These are phyloP conservation scores for Hybognathus amarus DNA, from an alignment of 2,797 vertebrate genomes.

Conservation along the genomic window DNA sequence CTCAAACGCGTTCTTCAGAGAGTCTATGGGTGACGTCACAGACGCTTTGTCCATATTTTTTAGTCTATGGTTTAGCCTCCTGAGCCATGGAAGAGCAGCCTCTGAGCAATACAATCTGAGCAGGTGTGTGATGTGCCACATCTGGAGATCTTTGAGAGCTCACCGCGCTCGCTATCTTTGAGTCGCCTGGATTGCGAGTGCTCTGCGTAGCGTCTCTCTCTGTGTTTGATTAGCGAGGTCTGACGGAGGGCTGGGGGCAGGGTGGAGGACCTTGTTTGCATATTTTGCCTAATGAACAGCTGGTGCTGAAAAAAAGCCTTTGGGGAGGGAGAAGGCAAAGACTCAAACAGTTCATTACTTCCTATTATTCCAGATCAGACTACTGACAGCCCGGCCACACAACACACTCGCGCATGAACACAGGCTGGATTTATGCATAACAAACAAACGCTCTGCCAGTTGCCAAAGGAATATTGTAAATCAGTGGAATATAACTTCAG, in stretches of 20 bases:
- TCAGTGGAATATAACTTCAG: not conserved
- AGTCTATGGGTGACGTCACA: too few relatives aligned
- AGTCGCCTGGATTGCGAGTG: constrained; percentile 30
- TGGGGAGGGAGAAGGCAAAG: constrained; percentile 63
- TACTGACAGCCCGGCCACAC: constrained; percentile 82
- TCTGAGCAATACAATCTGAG: not conserved
- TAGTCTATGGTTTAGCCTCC: too few relatives aligned
- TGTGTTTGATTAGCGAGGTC: constrained; percentile 54
- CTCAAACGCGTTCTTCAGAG: too few relatives aligned
- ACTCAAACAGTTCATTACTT: constrained; percentile 86
- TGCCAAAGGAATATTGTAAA: constrained; percentile 20
- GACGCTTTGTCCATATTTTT: too few relatives aligned
- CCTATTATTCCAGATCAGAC: constrained; percentile 83
- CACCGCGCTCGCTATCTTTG: constrained; percentile 14
- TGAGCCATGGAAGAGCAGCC: constrained; percentile 8
- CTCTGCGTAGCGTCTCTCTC: constrained; percentile 26
- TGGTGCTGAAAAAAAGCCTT: constrained; percentile 75
- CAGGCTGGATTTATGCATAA: constrained; percentile 18
- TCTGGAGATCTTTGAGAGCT: constrained; percentile 8
- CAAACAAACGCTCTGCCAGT: constrained; percentile 12
- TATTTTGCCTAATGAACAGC: constrained; percentile 90
- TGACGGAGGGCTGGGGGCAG: constrained; percentile 58
- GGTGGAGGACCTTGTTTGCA: constrained; percentile 79
- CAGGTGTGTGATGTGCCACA: not conserved
- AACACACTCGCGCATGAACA: constrained; percentile 46